These are phyloP conservation scores for Orthosia incerta DNA, from an alignment of 2,888 invertebrate genomes.

Conservation along the genomic window DNA sequence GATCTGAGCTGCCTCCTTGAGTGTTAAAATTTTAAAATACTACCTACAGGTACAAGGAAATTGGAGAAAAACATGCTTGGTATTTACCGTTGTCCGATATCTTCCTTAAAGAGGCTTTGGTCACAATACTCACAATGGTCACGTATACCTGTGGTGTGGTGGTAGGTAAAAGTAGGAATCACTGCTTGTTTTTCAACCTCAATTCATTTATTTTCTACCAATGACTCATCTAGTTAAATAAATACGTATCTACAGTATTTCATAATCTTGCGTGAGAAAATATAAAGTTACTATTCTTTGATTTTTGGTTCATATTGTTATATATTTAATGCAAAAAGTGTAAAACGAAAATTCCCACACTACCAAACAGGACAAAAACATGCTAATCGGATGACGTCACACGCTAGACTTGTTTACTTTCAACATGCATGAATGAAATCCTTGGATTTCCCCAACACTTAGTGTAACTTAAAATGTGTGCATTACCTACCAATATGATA, in stretches of 20 bases:
- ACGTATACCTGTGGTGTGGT: conserved; percentile 65
- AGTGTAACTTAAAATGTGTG: conserved; percentile 28
- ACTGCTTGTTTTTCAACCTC: conserved; percentile 50
- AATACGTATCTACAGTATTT: conserved; percentile 39
- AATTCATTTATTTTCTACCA: conserved; percentile 47
- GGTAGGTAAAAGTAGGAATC: conserved; percentile 48
- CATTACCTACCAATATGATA: conserved; percentile 20
- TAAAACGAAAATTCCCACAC: conserved; percentile 32
- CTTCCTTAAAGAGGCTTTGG: conserved; percentile 50
- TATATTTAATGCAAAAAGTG: neutral
- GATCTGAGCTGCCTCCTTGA: conserved; percentile 5
- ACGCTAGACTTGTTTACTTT: conserved; percentile 80
- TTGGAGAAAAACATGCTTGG: conserved; percentile 39
- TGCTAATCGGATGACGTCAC: conserved; percentile 62
- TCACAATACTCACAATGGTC: conserved; percentile 46
- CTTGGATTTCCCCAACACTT: conserved; percentile 78
- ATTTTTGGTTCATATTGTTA: neutral
- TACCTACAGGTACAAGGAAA: conserved; percentile 46
- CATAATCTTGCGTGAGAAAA: conserved; percentile 56
- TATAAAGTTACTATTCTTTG: neutral
- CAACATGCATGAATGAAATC: conserved; percentile 83
- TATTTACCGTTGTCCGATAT: conserved; percentile 43
- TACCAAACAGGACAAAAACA: conserved; percentile 59
- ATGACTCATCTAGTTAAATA: conserved; percentile 53
- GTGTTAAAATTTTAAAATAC: conserved; percentile 27